Conservation (phyloP, 2,888 invertebrate genomes). For the Dasypolia templi region DNA sequence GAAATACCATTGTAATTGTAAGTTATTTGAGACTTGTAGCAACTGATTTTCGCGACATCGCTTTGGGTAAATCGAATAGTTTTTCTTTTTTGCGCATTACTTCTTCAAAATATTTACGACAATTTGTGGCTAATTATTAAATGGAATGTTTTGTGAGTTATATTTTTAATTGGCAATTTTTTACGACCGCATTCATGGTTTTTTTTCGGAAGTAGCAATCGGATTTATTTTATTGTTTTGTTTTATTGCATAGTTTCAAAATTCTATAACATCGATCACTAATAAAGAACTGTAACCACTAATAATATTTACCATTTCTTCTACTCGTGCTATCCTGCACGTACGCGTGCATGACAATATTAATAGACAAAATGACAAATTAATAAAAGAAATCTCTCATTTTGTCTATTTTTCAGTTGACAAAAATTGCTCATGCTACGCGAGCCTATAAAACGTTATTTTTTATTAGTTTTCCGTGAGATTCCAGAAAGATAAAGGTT, state of each 20-base stretch:
- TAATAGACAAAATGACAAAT: no score
- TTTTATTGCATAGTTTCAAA: slow-evolving; percentile 5
- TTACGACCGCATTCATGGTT: slow-evolving; percentile 23
- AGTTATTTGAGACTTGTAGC: background rate
- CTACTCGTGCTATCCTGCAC: background rate
- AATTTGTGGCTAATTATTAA: slow-evolving; percentile 5
- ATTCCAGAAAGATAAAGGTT: slow-evolving; percentile 59
- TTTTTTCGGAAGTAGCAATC: slow-evolving; percentile 1
- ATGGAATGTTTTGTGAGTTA: slow-evolving; percentile 8
- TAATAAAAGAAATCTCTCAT: no score
- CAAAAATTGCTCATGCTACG: no score
- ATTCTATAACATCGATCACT: no score
- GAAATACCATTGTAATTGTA: background rate
- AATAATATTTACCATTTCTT: background rate
- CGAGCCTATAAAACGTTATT: slow-evolving; percentile 10
- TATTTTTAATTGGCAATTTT: slow-evolving; percentile 34
- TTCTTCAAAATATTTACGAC: slow-evolving; percentile 27
- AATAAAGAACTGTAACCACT: no score
- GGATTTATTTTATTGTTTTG: slow-evolving; percentile 6
- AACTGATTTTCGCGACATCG: slow-evolving; percentile 29
- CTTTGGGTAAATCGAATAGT: slow-evolving; percentile 14
- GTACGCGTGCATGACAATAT: no score
- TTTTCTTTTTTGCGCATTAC: slow-evolving; percentile 32
- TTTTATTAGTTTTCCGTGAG: slow-evolving; percentile 47
- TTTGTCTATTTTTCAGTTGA: no score